These are phyloP conservation scores for Anolis sagrei DNA, from an alignment of 2,113 vertebrate species.

Conservation along the genomic window DNA sequence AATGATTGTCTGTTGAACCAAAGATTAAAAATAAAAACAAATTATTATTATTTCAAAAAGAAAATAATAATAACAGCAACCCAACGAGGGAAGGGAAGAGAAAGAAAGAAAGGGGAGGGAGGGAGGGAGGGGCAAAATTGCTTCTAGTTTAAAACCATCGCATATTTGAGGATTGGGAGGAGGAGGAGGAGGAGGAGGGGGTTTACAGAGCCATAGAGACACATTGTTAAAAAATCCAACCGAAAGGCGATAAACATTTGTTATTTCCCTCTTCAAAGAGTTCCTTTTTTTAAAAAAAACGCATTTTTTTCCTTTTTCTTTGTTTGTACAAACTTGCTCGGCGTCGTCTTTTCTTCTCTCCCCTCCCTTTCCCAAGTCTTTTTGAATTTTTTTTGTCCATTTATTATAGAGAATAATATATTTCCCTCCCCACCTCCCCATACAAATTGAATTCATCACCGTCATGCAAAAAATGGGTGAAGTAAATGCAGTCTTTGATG, in stretches of 20 bases:
- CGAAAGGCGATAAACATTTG: constrained; percentile 85
- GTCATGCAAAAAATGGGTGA: constrained; percentile 93
- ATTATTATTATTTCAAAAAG: constrained; percentile 64
- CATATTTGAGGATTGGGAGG: not conserved
- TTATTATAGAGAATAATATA: constrained; percentile 82
- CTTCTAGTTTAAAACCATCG: constrained; percentile 21
- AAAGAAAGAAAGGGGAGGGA: constrained; percentile 33
- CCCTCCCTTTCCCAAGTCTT: constrained; percentile 31
- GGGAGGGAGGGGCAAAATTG: constrained; percentile 40
- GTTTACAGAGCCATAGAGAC: constrained; percentile 35
- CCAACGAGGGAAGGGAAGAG: constrained; percentile 29
- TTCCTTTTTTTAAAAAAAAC: constrained; percentile 73
- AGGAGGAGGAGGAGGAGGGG: too few species aligned
- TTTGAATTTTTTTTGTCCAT: constrained; percentile 73
- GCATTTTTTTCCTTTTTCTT: constrained; percentile 40
- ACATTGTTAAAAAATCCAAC: constrained; percentile 63
- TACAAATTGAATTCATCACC: constrained; percentile 85
- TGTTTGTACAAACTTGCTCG: constrained; percentile 85
- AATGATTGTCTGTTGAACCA: constrained; percentile 99
- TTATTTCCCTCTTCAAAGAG: constrained; percentile 93
- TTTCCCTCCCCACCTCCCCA: constrained; percentile 73
- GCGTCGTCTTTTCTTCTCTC: constrained; percentile 66
- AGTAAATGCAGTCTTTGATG: constrained; percentile 87
- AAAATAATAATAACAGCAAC: constrained; percentile 48
- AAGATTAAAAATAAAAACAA: constrained; percentile 75